phyloP scores from a whole-genome alignment of 2,888 invertebrate species.

The Nowickia ferox region DNA sequence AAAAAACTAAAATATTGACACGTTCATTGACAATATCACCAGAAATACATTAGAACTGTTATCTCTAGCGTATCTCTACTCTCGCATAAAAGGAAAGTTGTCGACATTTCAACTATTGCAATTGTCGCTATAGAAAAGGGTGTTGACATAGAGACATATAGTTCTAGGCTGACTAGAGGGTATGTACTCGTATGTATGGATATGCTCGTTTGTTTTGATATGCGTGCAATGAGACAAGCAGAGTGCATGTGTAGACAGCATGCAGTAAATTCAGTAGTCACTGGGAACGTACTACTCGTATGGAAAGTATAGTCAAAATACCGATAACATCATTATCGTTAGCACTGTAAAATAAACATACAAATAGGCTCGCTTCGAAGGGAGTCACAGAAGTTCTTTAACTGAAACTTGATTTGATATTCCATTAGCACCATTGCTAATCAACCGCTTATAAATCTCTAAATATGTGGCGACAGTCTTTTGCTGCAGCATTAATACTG shows the following conservation, averaged over 20 bases:
- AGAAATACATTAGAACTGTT: too few relatives aligned
- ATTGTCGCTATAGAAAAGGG: too few relatives aligned
- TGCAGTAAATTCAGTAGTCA: conserved; percentile 53
- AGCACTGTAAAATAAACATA: conserved; percentile 48
- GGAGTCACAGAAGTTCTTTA: not conserved
- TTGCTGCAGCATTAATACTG: too few relatives aligned
- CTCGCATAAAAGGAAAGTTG: too few relatives aligned
- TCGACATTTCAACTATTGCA: too few relatives aligned
- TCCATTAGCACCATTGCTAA: too few relatives aligned
- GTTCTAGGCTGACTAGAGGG: too few relatives aligned
- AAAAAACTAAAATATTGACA: too few relatives aligned
- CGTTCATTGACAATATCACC: too few relatives aligned
- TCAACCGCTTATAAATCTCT: not conserved
- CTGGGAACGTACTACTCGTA: conserved; percentile 17
- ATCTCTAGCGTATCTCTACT: too few relatives aligned
- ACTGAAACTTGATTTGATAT: not conserved
- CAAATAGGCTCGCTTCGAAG: not conserved
- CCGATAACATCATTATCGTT: conserved; percentile 68
- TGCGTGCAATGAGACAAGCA: conserved; percentile 43
- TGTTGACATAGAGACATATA: too few relatives aligned
- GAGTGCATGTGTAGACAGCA: conserved; percentile 51
- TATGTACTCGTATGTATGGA: not conserved
- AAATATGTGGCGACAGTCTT: too few relatives aligned
- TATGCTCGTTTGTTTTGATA: conserved; percentile 18
- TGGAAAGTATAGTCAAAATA: conserved; percentile 42